Base-by-base conservation (phyloP, 2,797 vertebrate genomes). In the Hyperoplus immaculatus region DNA sequence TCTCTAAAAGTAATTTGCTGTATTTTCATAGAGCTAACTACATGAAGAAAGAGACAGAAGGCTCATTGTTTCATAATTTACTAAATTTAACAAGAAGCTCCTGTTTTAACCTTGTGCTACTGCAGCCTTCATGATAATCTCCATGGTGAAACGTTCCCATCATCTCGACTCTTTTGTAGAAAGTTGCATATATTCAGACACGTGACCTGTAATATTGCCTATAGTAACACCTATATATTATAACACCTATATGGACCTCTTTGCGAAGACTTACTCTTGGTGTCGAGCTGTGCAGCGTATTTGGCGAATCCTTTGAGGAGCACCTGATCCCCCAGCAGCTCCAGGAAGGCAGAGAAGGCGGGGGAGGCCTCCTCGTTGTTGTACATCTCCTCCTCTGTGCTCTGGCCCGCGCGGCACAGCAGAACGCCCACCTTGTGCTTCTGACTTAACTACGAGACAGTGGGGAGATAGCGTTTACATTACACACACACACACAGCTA, bases 331-430 rank as follows among this genome's bases (percentile, higher is more conserved):
- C 98, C 98, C 0, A 99, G 88, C 21, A 98, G 95, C 12, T 93
- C 76, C 3, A 99, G 94, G 92, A 99, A 99, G 70, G 96, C 94
- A 51, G 96, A 96, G 0, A 99, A 97, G 64, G 97, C 95, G 0
- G 96, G 94, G 0, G 96, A 96, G 0, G 98, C 96, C 12, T 94
- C 95, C 92, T 99, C 98, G 0, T 99, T 99, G 94, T 99, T 99
- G 94, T 99, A 99, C 98, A 99, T 99, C 95, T 99, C 97, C 90
- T 99, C 98, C 92, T 99, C 98, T 0, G 96, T 97, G 94, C 98
- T 97, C 95, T 99, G 98, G 65, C 96, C 96, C 0, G 96, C 96
- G 36, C 95, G 96, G 94, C 98, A 99, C 93, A 99, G 97, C 41
- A 99, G 93, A 87, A 99, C 94, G 8, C 98, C 98, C 69, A 99